Base-by-base conservation (phyloP, 2,113 vertebrate genomes). In the Calyptomena viridis region DNA sequence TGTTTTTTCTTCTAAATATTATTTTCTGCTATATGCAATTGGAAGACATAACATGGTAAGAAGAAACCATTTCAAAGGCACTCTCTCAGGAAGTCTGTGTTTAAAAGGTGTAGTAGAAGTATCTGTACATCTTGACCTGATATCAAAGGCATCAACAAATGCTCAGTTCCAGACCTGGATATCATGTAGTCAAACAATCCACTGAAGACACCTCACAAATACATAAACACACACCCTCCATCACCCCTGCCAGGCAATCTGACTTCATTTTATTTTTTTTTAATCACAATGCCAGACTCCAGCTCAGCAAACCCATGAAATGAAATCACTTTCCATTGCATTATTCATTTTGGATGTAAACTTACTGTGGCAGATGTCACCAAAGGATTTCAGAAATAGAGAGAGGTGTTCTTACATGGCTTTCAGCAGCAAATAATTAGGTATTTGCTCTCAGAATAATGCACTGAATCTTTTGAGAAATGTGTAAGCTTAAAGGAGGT, bases 371-470 rank as follows among this genome's bases (percentile, higher is more conserved):
- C 81, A 96, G 86, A 71, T 81, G 44, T 55, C 78, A 92, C 55
- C 53, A 44, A 79, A 93, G 46, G n/a, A 84, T 80, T 93, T 94
- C 86, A 95, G 58, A 91, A 87, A 87, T 27, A 60, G 4, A 83
- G 16, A 49, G 59, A n/a, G 6, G 40, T 88, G 63, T 91, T 94
- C 77, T 67, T 87, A 93, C 69, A 84, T 6, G 14, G 35, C 27
- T 91, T 93, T 86, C 63, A 83, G 82, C 42, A 94, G 82, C 55
- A 93, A 94, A 88, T 80, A 95, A 95, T 95, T 86, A 93, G 91
- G 31, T 75, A 92, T 95, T 96, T 93, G 78, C 46, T 89, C 76
- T 90, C 78, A 78, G 72, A 91, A 90, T 87, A 95, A 72, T n/a
- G 46, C 35, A 77, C 33, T n/a, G 42, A 67, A 77, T 77, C 42